These are phyloP conservation scores for Heliconius melpomene DNA, from an alignment of 1,140 invertebrate genomes.

Conservation along the genomic window DNA sequence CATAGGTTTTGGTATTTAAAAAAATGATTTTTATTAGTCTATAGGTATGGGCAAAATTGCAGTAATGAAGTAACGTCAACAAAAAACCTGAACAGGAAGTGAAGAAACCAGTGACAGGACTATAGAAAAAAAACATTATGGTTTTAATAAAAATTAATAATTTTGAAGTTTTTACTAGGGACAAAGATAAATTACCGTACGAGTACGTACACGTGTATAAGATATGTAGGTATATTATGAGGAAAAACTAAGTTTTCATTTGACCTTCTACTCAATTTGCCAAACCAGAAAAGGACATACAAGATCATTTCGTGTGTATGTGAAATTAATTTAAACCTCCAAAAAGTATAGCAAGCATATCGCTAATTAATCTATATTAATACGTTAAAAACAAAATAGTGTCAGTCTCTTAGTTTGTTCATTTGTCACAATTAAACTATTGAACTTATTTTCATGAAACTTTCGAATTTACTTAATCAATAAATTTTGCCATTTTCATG, in stretches of 20 bases:
- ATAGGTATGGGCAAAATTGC: too few species aligned
- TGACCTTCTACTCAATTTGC: constrained; percentile 13
- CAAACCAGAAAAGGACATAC: constrained; percentile 17
- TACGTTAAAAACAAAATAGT: too few species aligned
- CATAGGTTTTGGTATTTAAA: too few species aligned
- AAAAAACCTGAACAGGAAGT: too few species aligned
- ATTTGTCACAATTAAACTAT: too few species aligned
- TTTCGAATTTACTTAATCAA: too few species aligned
- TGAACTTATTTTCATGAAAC: too few species aligned
- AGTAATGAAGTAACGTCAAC: too few species aligned
- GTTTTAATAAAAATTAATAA: neutral
- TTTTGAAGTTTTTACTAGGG: neutral
- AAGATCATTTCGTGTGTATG: neutral
- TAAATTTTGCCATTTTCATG: too few species aligned
- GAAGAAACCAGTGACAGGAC: neutral
- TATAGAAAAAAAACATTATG: neutral
- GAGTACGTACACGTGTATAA: neutral
- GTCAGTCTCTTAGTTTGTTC: too few species aligned
- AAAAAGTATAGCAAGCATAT: neutral
- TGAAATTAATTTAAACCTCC: constrained; percentile 1
- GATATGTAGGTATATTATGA: neutral
- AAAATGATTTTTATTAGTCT: too few species aligned
- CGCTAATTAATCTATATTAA: neutral
- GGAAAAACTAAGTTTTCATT: constrained; percentile 8
- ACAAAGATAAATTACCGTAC: neutral